Conservation (phyloP, 1,140 invertebrate genomes). For the Hylyphantes graminicola region DNA sequence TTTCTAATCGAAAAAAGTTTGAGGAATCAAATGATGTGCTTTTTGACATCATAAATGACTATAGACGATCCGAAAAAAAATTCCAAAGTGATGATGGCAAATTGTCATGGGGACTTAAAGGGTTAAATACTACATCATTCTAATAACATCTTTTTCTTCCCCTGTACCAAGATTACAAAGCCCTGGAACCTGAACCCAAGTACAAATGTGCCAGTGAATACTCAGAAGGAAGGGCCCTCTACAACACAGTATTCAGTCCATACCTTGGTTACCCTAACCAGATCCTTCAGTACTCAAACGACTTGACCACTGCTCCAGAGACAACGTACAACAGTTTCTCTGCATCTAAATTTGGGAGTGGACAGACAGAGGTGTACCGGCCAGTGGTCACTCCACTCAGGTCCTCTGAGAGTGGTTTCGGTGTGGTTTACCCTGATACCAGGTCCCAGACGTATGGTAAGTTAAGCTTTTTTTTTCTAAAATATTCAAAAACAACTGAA, state of each 20-base stretch:
- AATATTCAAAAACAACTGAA: no score
- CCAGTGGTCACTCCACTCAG: conserved; percentile 30
- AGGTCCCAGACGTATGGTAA: conserved; percentile 33
- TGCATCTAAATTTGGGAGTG: neutral
- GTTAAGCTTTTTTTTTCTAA: neutral
- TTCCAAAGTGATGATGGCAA: no score
- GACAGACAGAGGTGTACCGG: conserved; percentile 29
- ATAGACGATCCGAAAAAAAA: no score
- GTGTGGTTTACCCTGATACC: conserved; percentile 22
- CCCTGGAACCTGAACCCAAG: neutral
- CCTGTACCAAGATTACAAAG: conserved; percentile 18
- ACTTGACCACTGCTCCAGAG: neutral
- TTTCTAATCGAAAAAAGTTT: no score
- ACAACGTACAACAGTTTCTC: neutral
- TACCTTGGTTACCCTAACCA: conserved; percentile 28
- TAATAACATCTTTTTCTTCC: neutral
- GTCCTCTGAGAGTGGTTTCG: neutral
- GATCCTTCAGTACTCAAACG: conserved; percentile 23
- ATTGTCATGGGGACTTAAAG: no score
- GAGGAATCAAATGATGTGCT: no score
- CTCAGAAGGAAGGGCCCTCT: conserved; percentile 14
- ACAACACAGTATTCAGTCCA: conserved; percentile 23
- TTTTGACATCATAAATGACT: no score
- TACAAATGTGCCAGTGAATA: conserved; percentile 13
- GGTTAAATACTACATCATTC: neutral